Evolutionary conservation across 64 coral and sea anemone genomes (phyloP), one percentile per base, ranked within the genome.

Genomic region (Montipora capricornis): DNA sequence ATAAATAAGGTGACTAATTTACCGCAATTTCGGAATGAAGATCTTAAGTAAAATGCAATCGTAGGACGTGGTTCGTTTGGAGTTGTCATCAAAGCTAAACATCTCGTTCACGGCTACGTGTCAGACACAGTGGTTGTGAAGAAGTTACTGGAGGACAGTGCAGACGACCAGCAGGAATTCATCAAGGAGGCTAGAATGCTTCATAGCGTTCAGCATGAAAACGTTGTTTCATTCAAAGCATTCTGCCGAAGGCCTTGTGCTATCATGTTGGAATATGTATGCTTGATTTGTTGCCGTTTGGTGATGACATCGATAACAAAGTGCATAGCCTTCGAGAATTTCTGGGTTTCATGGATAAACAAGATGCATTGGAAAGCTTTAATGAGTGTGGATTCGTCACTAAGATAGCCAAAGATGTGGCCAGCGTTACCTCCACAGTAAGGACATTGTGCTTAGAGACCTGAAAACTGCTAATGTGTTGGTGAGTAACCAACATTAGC

Each of bases 141-240:
- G 60, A 64, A 64, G 13, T 64, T 64, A 14, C 13, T 64, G 13
- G 9, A 13, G 13, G 60, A 64, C 8, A 64, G 60, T 64, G 60
- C 13, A 11, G 60, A 64, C 8, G 4, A 64, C 60, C 77, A 55
- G 77, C 16, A 19, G 47, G 77, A 53, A 45, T 80, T 79, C 15
- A 14, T 53, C 47, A 80, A 80, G 52, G 77, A 80, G 77, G 77
- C 48, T 51, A 53, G 14, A 51, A 80, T 80, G 77, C 77, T 80
- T 19, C 10, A 79, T 51, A 80, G 20, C 15, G 1, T 80, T 17
- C 4, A 80, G 8, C 77, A 80, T 9, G 16, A 55, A n/a, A 80
- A 80, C 15, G 77, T 52, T 78, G 77, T 80, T 4, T 5, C 12
- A 3, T 80, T 22, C 17, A 80, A 80, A 80, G 60, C 13, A 14